Percentiles rank a stretch among this genome's conserved stretches.
Conservation (phyloP, 1,140 invertebrate species). For the Wasmannia auropunctata region DNA sequence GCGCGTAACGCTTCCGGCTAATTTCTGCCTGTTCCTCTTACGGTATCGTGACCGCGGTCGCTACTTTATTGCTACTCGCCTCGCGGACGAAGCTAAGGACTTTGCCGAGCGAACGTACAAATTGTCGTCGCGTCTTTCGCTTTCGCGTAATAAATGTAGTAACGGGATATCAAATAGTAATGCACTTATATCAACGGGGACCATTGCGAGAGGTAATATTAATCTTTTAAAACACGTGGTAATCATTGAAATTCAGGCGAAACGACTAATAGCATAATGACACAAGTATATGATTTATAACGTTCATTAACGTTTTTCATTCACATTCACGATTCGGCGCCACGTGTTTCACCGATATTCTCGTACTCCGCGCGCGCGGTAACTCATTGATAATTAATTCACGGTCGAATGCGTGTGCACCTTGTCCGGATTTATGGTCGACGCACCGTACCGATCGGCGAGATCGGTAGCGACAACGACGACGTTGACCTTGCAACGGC, state of each 20-base stretch:
- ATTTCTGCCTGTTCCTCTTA: conserved; percentile 48
- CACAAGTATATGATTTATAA: neutral
- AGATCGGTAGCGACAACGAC: conserved; percentile 25
- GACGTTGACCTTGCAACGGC: conserved; percentile 36
- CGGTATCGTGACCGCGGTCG: conserved; percentile 53
- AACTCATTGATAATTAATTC: conserved; percentile 59
- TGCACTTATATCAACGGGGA: neutral
- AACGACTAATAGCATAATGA: neutral
- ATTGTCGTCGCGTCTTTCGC: conserved; percentile 16
- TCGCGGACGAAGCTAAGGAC: conserved; percentile 20
- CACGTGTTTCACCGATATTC: neutral
- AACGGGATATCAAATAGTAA: conserved; percentile 15
- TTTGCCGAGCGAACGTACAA: conserved; percentile 20
- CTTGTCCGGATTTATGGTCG: conserved; percentile 59
- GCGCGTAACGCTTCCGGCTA: conserved; percentile 58
- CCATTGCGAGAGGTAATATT: neutral
- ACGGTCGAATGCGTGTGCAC: conserved; percentile 42
- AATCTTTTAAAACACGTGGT: neutral
- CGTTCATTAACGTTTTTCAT: conserved; percentile 12
- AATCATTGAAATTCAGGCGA: neutral
- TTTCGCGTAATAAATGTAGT: neutral
- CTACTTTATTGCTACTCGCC: conserved; percentile 32
- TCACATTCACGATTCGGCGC: neutral
- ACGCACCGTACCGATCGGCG: neutral
- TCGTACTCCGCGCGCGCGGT: neutral